A percentile compares a stretch with the other conserved stretches of the same genome.
These are phyloP conservation scores for Micrasema minimum DNA, from an alignment of 1,140 invertebrate genomes.

Conservation along the genomic window DNA sequence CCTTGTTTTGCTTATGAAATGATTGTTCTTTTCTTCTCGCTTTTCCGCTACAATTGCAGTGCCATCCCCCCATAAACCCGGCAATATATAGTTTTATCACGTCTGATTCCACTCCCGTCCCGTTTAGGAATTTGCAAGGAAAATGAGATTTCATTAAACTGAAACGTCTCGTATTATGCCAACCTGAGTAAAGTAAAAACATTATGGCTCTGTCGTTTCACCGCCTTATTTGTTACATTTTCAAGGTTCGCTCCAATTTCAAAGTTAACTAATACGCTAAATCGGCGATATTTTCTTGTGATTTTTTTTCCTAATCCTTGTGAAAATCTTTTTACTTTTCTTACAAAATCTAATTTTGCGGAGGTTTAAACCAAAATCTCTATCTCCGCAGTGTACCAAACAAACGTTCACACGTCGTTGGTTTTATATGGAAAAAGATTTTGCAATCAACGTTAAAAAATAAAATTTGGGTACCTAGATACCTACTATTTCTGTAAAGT, in stretches of 20 bases:
- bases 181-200: conserved; percentile 40
- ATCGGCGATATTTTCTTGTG: no score
- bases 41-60: conserved; percentile 12
- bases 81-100: conserved; percentile 51
- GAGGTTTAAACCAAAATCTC: no score
- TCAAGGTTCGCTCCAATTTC: conserved; percentile 6
- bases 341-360: no score
- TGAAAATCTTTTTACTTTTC: no score
- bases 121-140: conserved; percentile 50
- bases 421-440: no score
- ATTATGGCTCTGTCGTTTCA: conserved; percentile 6
- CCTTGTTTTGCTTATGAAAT: conserved; percentile 19
- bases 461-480: no score
- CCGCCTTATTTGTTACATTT: conserved; percentile 18
- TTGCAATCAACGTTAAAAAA: no score
- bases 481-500: no score
- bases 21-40: conserved; percentile 1
- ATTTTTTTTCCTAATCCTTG: no score
- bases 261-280: no score
- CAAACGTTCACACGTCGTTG: no score
- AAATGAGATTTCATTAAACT: conserved; percentile 53
- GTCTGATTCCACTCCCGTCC: conserved; percentile 45
- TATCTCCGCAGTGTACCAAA: no score
- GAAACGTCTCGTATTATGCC: conserved; percentile 37
- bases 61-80: conserved; percentile 30